Percentiles rank a stretch among this genome's conserved stretches.
phyloP scores from a whole-genome alignment of 2,797 vertebrate genomes.

The Poeciliopsis gracilis region DNA sequence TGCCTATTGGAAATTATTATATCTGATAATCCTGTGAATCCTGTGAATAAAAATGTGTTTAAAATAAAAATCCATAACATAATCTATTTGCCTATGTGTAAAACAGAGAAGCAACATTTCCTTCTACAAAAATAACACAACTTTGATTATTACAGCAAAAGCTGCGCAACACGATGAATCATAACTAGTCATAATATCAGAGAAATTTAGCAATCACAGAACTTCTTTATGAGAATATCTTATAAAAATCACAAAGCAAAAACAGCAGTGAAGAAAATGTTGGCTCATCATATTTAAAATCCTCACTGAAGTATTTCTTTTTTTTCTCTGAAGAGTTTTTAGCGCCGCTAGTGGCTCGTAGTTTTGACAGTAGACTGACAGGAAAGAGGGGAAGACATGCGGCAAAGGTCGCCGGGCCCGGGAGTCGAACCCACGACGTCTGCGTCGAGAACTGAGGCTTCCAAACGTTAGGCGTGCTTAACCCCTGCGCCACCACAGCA shows the following conservation, averaged over 20 bases:
- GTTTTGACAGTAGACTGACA: too few relatives aligned
- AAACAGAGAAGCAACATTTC: not conserved
- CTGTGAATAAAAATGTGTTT: not conserved
- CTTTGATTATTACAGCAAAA: not conserved
- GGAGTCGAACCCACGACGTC: too few relatives aligned
- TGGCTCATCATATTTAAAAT: not conserved
- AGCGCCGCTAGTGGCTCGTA: too few relatives aligned
- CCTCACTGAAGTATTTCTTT: not conserved
- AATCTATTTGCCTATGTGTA: not conserved
- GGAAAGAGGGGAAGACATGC: too few relatives aligned
- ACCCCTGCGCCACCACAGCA: too few relatives aligned
- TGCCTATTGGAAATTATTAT: not conserved
- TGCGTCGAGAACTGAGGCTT: too few relatives aligned
- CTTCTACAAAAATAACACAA: not conserved
- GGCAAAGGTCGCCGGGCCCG: too few relatives aligned
- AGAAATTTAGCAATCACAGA: not conserved
- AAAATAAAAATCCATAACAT: not conserved
- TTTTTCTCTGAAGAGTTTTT: too few relatives aligned
- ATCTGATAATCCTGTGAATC: not conserved
- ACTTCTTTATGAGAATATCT: not conserved
- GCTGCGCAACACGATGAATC: not conserved
- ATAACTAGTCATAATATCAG: not conserved
- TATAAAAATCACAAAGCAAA: not conserved
- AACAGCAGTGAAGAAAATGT: not conserved
- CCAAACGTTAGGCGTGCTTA: too few relatives aligned